A percentile compares a stretch with the other conserved stretches of the same genome.
phyloP scores from a whole-genome alignment of 1,140 invertebrate species.

The Aphaenogaster rudis region DNA sequence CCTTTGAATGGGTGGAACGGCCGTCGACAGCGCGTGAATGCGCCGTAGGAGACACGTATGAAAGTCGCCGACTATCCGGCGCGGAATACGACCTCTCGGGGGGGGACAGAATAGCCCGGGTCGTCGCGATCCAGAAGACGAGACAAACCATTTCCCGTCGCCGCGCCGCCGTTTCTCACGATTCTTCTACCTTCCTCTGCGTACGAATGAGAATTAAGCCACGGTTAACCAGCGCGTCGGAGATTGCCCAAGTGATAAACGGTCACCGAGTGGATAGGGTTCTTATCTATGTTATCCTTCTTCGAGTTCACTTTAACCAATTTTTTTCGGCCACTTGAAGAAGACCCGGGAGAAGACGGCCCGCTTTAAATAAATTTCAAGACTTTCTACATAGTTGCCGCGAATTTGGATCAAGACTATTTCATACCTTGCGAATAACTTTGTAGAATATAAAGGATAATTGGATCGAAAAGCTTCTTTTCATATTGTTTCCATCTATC shows the following conservation, averaged over 20 bases:
- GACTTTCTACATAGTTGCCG: neutral
- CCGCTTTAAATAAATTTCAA: slow-evolving; percentile 44
- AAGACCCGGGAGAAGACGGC: neutral
- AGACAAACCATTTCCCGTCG: slow-evolving; percentile 51
- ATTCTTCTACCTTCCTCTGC: slow-evolving; percentile 1
- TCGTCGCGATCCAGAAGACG: slow-evolving; percentile 41
- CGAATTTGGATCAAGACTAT: neutral
- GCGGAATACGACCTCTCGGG: slow-evolving; percentile 33
- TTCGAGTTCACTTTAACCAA: slow-evolving; percentile 13
- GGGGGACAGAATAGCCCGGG: slow-evolving; percentile 26
- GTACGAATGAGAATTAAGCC: slow-evolving; percentile 51
- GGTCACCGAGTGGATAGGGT: slow-evolving; percentile 22
- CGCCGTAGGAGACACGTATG: slow-evolving; percentile 35
- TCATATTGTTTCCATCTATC: neutral
- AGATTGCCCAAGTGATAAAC: slow-evolving; percentile 49
- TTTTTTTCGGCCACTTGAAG: slow-evolving; percentile 29
- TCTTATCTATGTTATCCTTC: slow-evolving; percentile 40
- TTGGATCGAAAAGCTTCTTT: neutral
- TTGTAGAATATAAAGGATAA: slow-evolving; percentile 8
- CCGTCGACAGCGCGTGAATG: slow-evolving; percentile 53
- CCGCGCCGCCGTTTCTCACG: slow-evolving; percentile 38
- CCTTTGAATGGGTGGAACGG: slow-evolving; percentile 68
- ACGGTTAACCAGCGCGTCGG: slow-evolving; percentile 26
- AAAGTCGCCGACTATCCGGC: slow-evolving; percentile 48
- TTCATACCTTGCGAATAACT: slow-evolving; percentile 15